Evolutionary conservation across 1,140 invertebrate genomes (phyloP).

Genomic region (Meloidogyne exigua): DNA sequence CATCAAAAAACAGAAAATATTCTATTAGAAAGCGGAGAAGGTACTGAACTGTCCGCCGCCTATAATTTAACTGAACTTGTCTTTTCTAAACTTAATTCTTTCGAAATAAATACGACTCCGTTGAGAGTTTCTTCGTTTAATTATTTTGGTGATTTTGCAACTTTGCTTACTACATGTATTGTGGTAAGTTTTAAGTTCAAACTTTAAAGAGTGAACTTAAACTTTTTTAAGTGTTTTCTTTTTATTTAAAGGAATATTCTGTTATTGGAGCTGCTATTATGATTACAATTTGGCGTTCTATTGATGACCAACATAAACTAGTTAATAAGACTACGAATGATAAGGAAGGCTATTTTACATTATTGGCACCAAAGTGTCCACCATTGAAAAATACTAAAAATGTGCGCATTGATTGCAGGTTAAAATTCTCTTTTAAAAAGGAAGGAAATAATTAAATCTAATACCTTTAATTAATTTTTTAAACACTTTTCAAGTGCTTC

Average conservation of each 20-base stretch:
- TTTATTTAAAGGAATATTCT: conserved; percentile 49
- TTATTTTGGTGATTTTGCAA: conserved; percentile 63
- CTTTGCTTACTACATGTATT: conserved; percentile 59
- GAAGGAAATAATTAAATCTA: too few species aligned
- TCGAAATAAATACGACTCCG: not conserved
- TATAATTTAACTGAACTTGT: too few species aligned
- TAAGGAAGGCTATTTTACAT: not conserved
- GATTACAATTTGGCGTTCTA: conserved; percentile 58
- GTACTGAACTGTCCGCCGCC: not conserved
- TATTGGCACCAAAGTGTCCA: conserved; percentile 12
- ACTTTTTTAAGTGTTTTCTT: too few species aligned
- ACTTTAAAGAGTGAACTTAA: too few species aligned
- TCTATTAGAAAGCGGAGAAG: not conserved
- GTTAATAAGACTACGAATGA: not conserved
- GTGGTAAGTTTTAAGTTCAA: too few species aligned
- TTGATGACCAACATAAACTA: conserved; percentile 44
- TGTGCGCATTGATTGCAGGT: conserved; percentile 62
- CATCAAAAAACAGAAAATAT: too few species aligned
- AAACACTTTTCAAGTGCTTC: conserved; percentile 46
- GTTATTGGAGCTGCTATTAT: conserved; percentile 62
- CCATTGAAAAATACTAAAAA: conserved; percentile 53
- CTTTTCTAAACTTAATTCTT: too few species aligned
- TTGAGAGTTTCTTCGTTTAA: conserved; percentile 49
- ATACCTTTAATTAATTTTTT: too few species aligned
- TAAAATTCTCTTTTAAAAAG: not conserved